Base-by-base conservation (phyloP, 2,113 vertebrate species). In the Mesoclemmys tuberculata region DNA sequence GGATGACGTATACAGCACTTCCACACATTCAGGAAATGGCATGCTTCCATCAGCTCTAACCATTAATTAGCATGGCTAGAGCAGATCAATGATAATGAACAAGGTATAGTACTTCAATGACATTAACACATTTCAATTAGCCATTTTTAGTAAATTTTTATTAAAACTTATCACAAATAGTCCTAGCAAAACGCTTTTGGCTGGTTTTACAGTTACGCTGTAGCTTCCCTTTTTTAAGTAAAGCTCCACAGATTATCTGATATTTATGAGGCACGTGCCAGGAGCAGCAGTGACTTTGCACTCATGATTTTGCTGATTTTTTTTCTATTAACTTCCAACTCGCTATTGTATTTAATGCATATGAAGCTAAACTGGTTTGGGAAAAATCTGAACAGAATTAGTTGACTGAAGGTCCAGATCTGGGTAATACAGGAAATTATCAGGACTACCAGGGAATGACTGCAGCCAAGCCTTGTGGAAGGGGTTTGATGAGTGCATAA, bases 151-250 rank as follows among this genome's bases (percentile, higher is more conserved):
- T 6, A 0, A 86, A 38, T 22, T 44, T 79, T 56, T 90, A 92
- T 87, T 82, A 93, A 84, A 84, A 48, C 55, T 54, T 74, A 88
- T 83, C 80, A 89, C 90, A 90, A 12, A 88, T 86, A 89, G 10
- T 55, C 68, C 88, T 51, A 38, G 27, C 81, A 81, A 49, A 77
- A 7, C 22, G n/a, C 26, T 2, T 89, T 2, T 16, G 54, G 31
- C 27, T n/a, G 38, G 84, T 21, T 92, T 82, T 56, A 31, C 49
- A 84, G 8, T 78, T 92, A 88, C 74, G 80, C 46, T n/a, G 41
- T 27, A 75, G 55, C 44, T 78, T 58, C 46, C 44, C 52, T 71
- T 84, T 14, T 16, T 84, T 27, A 38, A 71, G 80, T 16, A 29
- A 82, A 92, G 87, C 89, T 84, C 74, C 74, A 89, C 80, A 41